Base-by-base conservation (phyloP, 1,140 invertebrate species). In the Whitmania pigra region DNA sequence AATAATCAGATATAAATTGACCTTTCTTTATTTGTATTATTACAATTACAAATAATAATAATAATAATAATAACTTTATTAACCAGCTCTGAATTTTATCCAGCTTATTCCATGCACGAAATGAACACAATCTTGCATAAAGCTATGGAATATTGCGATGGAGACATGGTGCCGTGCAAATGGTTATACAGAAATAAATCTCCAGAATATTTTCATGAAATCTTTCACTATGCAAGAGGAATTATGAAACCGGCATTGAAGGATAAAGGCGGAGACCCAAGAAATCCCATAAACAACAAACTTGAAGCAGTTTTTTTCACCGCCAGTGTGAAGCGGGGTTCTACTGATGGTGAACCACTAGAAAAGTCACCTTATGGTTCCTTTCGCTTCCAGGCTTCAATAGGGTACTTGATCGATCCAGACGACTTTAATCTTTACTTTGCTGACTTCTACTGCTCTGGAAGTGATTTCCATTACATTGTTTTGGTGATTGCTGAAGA, bases 391-490 rank as follows among this genome's bases (percentile, higher is more conserved):
- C 25, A 49, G 25, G 27, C 69, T 70, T 40, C 67, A 18, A 27
- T 49, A 29, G 68, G 54, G 11, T 27, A 55, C 11, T 43, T 71
- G 53, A 22, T 71, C 27, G 36, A 54, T 18, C 15, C 31, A n/a
- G 6, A 55, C 25, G 17, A 17, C 18, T 49, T 5, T 17, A 69
- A 70, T 60, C 67, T 73, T 20, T 73, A 73, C 36, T 73, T 73
- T 69, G 67, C 68, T 2, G 72, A 73, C 29, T 73, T 73, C 68
- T 73, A 73, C 68, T 73, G 72, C 53, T 29, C 55, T 20, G 18
- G 57, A 7, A 36, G 67, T 25, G 53, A 73, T 53, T 27, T 49
- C n/a, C 72, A 73, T 27, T 73, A 73, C 68, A 55, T 73, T 11
- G 71, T 43, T n/a, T 31, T 73, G 20, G 72, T 73, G 18, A 17